Evolutionary conservation across 2,113 vertebrate genomes (phyloP).

Genomic region (Dinomys branickii): DNA sequence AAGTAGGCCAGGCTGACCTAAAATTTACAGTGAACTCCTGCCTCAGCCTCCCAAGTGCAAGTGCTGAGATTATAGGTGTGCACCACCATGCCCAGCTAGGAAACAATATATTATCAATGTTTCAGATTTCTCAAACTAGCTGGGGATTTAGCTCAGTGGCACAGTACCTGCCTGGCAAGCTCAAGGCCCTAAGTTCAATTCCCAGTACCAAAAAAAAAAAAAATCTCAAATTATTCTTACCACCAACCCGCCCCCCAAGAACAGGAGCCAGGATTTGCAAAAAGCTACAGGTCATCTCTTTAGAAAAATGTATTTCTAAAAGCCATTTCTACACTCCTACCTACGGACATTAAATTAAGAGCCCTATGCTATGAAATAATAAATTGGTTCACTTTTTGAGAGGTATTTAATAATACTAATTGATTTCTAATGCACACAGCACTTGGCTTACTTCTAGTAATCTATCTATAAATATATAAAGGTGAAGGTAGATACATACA

Average conservation of each 20-base stretch:
- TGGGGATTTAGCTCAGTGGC: too few species aligned
- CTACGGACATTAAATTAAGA: constrained; percentile 44
- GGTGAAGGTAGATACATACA: background rate
- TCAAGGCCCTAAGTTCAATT: too few species aligned
- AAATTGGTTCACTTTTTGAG: constrained; percentile 32
- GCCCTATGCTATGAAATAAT: background rate
- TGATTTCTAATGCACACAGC: constrained; percentile 16
- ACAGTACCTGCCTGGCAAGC: too few species aligned
- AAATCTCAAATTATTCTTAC: constrained; percentile 5
- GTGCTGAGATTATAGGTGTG: background rate
- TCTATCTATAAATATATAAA: constrained; percentile 4
- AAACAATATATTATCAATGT: background rate
- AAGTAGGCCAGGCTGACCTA: background rate
- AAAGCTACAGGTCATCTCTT: constrained; percentile 39
- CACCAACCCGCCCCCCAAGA: background rate
- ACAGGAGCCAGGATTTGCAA: background rate
- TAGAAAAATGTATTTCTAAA: constrained; percentile 51
- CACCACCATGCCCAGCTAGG: background rate
- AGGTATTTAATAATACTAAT: constrained; percentile 24
- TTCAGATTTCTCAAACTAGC: background rate
- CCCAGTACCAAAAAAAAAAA: too few species aligned
- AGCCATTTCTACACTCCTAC: background rate
- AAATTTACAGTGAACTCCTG: background rate
- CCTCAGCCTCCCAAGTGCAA: background rate
- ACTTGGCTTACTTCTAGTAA: constrained; percentile 56